Conservation (phyloP, 1,140 invertebrate genomes). For the Leguminivora glycinivorella region DNA sequence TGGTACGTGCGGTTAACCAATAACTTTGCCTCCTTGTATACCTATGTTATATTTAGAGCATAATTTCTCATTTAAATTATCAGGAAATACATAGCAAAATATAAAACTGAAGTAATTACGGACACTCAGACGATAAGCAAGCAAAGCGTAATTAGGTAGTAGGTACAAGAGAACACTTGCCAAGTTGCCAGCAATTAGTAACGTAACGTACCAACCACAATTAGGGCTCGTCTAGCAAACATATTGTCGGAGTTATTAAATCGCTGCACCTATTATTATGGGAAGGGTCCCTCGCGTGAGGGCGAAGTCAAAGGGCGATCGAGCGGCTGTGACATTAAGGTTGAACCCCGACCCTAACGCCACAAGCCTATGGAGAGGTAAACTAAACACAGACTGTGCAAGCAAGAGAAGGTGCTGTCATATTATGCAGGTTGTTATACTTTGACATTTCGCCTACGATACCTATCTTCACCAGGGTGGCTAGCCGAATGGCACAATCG, state of each 20-base stretch:
- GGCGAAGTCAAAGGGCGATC: constrained; percentile 31
- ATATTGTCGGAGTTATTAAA: constrained; percentile 41
- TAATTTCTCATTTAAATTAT: too few relatives aligned
- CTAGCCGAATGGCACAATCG: too few relatives aligned
- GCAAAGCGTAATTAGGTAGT: neutral
- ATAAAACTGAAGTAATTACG: too few relatives aligned
- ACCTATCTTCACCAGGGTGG: too few relatives aligned
- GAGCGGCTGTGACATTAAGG: constrained; percentile 30
- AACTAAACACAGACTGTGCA: neutral
- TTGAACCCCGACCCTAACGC: constrained; percentile 31
- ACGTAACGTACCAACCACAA: constrained; percentile 38
- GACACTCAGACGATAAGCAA: too few relatives aligned
- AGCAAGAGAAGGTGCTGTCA: too few relatives aligned
- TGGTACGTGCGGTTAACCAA: too few relatives aligned
- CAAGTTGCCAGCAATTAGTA: neutral
- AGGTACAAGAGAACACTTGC: neutral
- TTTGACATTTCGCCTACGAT: too few relatives aligned
- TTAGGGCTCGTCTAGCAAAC: constrained; percentile 28
- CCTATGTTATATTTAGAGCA: too few relatives aligned
- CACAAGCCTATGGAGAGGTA: neutral
- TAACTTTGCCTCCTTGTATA: too few relatives aligned
- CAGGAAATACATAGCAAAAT: too few relatives aligned
- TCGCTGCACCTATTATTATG: constrained; percentile 34
- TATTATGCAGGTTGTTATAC: too few relatives aligned
- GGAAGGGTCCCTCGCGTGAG: constrained; percentile 33